phyloP scores from a whole-genome alignment of 1,140 invertebrate genomes.

The Spodoptera litura region DNA sequence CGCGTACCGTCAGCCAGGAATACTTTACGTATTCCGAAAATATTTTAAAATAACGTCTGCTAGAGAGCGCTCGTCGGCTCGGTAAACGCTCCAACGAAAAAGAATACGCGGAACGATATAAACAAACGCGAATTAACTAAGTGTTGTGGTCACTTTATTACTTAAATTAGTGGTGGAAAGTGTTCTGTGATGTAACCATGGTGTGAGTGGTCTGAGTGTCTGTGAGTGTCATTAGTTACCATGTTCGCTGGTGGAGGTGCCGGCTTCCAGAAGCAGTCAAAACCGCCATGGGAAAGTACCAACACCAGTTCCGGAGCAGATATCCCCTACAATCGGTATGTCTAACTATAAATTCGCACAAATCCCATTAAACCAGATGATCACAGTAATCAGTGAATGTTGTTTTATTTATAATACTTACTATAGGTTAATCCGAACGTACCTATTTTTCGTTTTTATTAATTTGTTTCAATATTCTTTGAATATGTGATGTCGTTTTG shows the following conservation, averaged over 20 bases:
- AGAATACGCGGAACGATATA: constrained; percentile 55
- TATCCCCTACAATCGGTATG: constrained; percentile 71
- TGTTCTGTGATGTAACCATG: neutral
- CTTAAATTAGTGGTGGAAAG: neutral
- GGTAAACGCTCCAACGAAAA: constrained; percentile 52
- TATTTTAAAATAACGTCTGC: constrained; percentile 64
- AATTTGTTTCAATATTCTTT: too few species aligned
- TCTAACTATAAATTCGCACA: constrained; percentile 1
- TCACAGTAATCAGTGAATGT: too few species aligned
- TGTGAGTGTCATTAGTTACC: constrained; percentile 49
- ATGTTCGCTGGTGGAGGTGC: constrained; percentile 73
- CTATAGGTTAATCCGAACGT: too few species aligned
- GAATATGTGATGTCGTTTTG: too few species aligned
- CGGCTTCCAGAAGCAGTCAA: constrained; percentile 79
- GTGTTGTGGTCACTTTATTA: neutral
- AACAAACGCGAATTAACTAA: constrained; percentile 47
- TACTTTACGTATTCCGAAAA: constrained; percentile 70
- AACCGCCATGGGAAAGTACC: constrained; percentile 77
- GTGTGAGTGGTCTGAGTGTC: constrained; percentile 44
- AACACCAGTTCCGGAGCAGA: constrained; percentile 62
- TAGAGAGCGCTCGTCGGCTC: constrained; percentile 51
- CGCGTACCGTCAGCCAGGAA: constrained; percentile 64
- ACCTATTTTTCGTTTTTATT: neutral
- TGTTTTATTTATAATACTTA: too few species aligned
- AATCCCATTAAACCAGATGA: too few species aligned